A percentile compares a stretch with the other conserved stretches of the same genome.
Conservation (phyloP, 2,113 vertebrate species). For the Crypturellus undulatus region DNA sequence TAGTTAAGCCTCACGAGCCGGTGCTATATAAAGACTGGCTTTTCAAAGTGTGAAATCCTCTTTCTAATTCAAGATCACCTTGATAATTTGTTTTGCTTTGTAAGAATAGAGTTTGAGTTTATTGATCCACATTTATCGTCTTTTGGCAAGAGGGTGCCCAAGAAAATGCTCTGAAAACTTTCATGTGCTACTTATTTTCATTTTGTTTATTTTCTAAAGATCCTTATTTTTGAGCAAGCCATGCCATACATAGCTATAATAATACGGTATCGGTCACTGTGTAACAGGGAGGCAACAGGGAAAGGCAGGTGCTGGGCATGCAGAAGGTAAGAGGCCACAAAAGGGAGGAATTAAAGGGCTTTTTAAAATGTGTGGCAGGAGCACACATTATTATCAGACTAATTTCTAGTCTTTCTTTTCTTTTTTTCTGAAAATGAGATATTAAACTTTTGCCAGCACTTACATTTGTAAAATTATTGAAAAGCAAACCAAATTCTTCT, state of each 20-base stretch:
- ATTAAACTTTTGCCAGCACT: background rate
- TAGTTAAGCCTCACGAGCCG: background rate
- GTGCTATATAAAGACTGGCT: background rate
- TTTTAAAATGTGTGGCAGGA: background rate
- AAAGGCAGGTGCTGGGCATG: background rate
- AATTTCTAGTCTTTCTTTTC: no score
- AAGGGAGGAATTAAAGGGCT: background rate
- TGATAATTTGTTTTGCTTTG: background rate
- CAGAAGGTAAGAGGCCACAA: background rate
- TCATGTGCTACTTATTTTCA: background rate
- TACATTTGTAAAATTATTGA: background rate
- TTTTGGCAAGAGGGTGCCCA: background rate
- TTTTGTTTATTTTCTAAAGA: background rate
- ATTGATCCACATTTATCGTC: background rate
- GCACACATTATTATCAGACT: no score
- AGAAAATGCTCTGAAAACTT: background rate
- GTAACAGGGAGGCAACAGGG: background rate
- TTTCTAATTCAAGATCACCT: background rate
- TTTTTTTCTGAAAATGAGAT: background rate
- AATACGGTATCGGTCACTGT: background rate
- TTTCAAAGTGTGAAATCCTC: background rate
- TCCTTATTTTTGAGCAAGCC: background rate
- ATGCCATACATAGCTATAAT: fast-evolving
- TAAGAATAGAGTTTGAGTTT: background rate
- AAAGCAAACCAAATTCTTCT: background rate